Base-by-base conservation (phyloP, 1,140 invertebrate genomes). In the Scaptomyza hsui region DNA sequence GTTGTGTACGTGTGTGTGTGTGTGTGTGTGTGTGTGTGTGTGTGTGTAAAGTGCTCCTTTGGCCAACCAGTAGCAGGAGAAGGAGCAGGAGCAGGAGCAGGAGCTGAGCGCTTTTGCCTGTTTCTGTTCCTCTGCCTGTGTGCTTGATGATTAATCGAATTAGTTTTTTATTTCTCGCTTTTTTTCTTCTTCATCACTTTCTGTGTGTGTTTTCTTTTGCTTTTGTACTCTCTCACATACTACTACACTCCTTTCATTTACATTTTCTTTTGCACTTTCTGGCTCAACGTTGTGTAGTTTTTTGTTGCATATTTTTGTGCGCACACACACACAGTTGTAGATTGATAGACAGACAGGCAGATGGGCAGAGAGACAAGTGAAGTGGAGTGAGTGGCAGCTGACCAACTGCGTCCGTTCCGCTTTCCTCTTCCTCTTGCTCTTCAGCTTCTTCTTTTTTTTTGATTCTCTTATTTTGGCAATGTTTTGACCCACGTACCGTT, bases 61-160 rank as follows among this genome's bases (percentile, higher is more conserved):
- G 49, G 52, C 68, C 68, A 71, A 57, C 68, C 68, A 13, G 35
- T 1, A 56, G 42, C 53, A 16, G 39, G 13, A 44, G 53, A 39
- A 7, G 37, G 6, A 21, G 39, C 68, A 13, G 35, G 1, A 56
- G 42, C 53, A 16, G 39, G 13, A 44, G 53, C 53, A 7, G 37
- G 6, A 21, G 39, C n/a, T n/a, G n/a, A n/a, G 37, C n/a, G 60
- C 21, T 35, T 18, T 15, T 12, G 35, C 12, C 18, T n/a, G 6
- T 39, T 35, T 13, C 16, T 42, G 15, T 42, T 4, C 39, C 15
- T 42, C 15, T 0, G 18, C 64, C 62, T 78, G 65, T 78, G 65
- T 55, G 79, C 67, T 82, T 82, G 82, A 86, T 86, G 82, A 86
- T 86, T 86, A 86, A 86, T 86, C 82, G 82, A 86, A 86, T 86